Percentiles rank a stretch among this genome's conserved stretches.
Evolutionary conservation across 2,888 invertebrate species (phyloP).

Genomic region (Piscicola geometra): DNA sequence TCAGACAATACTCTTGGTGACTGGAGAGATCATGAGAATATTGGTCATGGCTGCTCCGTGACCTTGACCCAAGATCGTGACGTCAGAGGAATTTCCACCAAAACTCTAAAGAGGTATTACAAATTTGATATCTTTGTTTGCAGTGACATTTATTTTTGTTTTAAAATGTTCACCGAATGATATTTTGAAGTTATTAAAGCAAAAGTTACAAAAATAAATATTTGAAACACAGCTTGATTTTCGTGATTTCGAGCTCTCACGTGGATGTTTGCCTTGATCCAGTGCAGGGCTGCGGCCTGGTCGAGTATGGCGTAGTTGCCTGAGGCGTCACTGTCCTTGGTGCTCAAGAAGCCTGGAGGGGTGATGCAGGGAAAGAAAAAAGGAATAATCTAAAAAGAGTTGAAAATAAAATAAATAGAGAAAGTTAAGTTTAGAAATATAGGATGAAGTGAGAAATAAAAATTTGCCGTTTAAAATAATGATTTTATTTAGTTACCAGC

Average conservation of each 20-base stretch:
- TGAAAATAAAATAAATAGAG: no score
- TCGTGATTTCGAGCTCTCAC: background rate
- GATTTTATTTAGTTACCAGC: no score
- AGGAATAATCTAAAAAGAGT: no score
- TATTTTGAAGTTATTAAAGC: no score
- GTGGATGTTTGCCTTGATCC: constrained; percentile 87
- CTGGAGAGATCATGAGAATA: constrained; percentile 89
- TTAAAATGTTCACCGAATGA: no score
- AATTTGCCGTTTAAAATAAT: no score
- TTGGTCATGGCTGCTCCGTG: constrained; percentile 95
- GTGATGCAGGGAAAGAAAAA: background rate
- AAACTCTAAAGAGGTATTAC: constrained; percentile 70
- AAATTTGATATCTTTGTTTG: no score
- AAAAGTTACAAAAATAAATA: no score
- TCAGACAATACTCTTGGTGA: constrained; percentile 72
- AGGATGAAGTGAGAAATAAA: no score
- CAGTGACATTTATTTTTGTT: no score
- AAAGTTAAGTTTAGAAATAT: no score
- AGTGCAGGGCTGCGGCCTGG: constrained; percentile 70
- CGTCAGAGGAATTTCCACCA: constrained; percentile 86
- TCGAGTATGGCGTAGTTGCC: constrained; percentile 72
- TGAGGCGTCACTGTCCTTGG: constrained; percentile 37
- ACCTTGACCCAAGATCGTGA: constrained; percentile 77
- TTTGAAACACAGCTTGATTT: no score
- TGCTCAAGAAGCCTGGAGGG: constrained; percentile 23